These are phyloP conservation scores for Drosophila stalkeri DNA, from an alignment of 2,888 invertebrate genomes.

Conservation along the genomic window DNA sequence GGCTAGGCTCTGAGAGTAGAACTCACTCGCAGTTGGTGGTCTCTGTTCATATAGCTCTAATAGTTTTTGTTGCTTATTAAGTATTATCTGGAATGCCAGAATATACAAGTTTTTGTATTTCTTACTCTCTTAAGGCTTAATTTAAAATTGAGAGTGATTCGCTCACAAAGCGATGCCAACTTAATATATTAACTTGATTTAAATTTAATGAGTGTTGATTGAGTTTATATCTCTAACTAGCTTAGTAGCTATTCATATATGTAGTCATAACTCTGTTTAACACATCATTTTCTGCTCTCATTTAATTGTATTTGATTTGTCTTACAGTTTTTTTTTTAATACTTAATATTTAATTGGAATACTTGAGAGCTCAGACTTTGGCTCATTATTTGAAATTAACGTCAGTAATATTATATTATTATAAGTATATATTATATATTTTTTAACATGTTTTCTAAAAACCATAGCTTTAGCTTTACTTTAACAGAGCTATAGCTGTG, in stretches of 20 bases:
- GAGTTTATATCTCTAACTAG: neutral
- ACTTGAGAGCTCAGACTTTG: neutral
- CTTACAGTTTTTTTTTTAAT: neutral
- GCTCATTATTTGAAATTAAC: neutral
- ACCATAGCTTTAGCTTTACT: no score
- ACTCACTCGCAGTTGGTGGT: slow-evolving; percentile 35
- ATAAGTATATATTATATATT: no score
- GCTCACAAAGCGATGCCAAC: neutral
- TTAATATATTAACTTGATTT: neutral
- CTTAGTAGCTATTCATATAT: neutral
- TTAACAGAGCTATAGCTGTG: no score
- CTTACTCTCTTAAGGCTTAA: neutral
- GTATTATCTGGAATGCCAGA: slow-evolving; percentile 2
- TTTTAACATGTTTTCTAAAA: no score
- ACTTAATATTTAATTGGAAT: neutral
- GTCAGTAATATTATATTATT: no score
- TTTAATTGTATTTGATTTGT: neutral
- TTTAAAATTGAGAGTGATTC: neutral
- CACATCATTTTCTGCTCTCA: neutral
- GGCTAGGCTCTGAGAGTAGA: slow-evolving; percentile 16
- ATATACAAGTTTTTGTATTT: neutral
- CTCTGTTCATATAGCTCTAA: slow-evolving; percentile 17
- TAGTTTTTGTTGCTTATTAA: slow-evolving; percentile 1
- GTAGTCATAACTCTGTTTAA: neutral
- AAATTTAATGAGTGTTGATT: neutral